phyloP scores from a whole-genome alignment of 2,113 vertebrate species.

The Siniperca knerii region DNA sequence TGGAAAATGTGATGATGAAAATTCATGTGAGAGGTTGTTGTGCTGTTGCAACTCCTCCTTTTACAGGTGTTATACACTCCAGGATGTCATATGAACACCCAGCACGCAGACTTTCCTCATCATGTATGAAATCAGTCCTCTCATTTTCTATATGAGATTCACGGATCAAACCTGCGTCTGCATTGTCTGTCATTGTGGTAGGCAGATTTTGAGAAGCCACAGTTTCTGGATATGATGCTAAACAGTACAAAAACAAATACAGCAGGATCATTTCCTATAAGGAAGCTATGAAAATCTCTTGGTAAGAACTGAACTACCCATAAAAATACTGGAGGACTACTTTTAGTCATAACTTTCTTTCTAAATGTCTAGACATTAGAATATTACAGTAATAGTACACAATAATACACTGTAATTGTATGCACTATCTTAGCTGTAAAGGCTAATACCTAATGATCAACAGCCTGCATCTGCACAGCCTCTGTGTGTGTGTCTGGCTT shows the following conservation, averaged over 20 bases:
- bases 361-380: background rate
- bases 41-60: background rate
- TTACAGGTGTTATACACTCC: background rate
- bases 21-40: background rate
- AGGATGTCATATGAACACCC: background rate
- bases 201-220: background rate
- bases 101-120: background rate
- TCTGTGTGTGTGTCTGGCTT: background rate
- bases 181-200: background rate
- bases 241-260: background rate
- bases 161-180: background rate
- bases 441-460: background rate
- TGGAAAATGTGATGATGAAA: slow-evolving; percentile 46
- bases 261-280: background rate
- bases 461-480: background rate
- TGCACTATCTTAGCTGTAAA: background rate
- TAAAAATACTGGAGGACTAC: no score
- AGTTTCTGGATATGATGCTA: background rate
- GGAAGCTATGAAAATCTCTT: background rate
- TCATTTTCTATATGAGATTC: background rate
- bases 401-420: background rate
- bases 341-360: background rate
- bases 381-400: background rate
- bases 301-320: background rate
- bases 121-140: background rate